phyloP scores from a whole-genome alignment of 2,113 vertebrate genomes.

The Amazona guildingii region DNA sequence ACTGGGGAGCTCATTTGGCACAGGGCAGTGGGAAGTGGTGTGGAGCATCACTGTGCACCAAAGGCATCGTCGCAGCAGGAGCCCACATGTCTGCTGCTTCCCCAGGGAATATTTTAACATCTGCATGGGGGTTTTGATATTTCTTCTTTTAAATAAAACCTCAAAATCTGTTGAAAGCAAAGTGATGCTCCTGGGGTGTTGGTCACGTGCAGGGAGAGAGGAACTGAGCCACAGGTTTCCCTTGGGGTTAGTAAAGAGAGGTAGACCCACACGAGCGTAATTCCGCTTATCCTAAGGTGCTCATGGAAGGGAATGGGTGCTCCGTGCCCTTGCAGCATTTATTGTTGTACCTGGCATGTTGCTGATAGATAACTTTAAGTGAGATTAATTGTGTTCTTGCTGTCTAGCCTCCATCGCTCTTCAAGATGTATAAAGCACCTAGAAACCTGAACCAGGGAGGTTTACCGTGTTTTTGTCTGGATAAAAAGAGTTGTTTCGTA shows the following conservation, averaged over 20 bases:
- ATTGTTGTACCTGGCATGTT: not conserved
- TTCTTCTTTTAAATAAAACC: not conserved
- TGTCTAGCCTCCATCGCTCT: not conserved
- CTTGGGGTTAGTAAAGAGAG: not conserved
- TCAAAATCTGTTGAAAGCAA: not conserved
- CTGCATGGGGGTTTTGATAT: not conserved
- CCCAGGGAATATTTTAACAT: not conserved
- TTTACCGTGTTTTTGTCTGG: not conserved
- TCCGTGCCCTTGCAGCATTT: not conserved
- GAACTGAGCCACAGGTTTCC: not conserved
- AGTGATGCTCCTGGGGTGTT: not conserved
- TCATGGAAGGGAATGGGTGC: not conserved
- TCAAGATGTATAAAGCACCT: not conserved
- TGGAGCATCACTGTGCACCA: not conserved
- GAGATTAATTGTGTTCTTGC: not conserved
- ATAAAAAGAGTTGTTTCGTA: not conserved
- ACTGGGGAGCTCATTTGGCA: not conserved
- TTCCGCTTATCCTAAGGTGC: not conserved
- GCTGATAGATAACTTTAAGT: not conserved
- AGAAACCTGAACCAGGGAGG: not conserved
- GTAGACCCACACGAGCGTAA: fast-evolving
- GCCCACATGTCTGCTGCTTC: not conserved
- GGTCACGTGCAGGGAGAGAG: fast-evolving
- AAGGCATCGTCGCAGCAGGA: not conserved
- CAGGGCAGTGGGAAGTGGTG: not conserved